A percentile compares a stretch with the other conserved stretches of the same genome.
These are phyloP conservation scores for Brachionus rubens DNA, from an alignment of 1,140 invertebrate genomes.

Conservation along the genomic window DNA sequence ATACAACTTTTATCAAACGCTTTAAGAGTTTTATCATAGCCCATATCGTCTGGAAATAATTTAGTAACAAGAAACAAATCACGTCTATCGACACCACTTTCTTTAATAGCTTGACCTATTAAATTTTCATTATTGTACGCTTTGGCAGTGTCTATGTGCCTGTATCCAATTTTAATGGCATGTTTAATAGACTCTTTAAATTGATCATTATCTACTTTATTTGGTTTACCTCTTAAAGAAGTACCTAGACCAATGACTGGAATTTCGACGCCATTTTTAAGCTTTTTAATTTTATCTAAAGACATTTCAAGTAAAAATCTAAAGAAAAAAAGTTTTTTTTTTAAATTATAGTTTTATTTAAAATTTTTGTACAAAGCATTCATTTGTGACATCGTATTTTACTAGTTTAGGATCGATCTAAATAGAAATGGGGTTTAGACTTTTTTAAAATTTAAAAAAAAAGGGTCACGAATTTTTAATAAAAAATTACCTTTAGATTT, in stretches of 20 bases:
- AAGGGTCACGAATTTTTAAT: too few species aligned
- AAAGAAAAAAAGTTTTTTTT: background rate
- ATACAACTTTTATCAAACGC: conserved; percentile 55
- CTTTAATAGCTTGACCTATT: conserved; percentile 36
- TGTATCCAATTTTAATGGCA: conserved; percentile 15
- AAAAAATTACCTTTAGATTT: conserved; percentile 15
- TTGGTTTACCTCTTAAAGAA: conserved; percentile 18
- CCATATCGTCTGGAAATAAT: conserved; percentile 59
- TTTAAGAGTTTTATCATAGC: conserved; percentile 49
- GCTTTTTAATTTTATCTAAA: background rate
- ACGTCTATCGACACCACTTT: conserved; percentile 52
- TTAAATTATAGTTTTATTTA: background rate
- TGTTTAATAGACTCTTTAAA: conserved; percentile 19
- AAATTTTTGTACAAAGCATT: conserved; percentile 24
- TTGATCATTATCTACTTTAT: conserved; percentile 17
- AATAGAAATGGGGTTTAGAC: background rate
- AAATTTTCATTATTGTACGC: conserved; percentile 29
- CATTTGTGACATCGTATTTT: background rate
- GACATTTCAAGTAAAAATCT: background rate
- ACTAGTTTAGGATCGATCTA: conserved; percentile 12
- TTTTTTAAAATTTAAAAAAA: background rate
- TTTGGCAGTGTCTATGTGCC: conserved; percentile 23
- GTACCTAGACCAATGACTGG: conserved; percentile 29
- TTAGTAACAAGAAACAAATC: conserved; percentile 58
- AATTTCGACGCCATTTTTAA: conserved; percentile 15